Conservation (phyloP, 2,797 vertebrate genomes). For the Pterois miles region DNA sequence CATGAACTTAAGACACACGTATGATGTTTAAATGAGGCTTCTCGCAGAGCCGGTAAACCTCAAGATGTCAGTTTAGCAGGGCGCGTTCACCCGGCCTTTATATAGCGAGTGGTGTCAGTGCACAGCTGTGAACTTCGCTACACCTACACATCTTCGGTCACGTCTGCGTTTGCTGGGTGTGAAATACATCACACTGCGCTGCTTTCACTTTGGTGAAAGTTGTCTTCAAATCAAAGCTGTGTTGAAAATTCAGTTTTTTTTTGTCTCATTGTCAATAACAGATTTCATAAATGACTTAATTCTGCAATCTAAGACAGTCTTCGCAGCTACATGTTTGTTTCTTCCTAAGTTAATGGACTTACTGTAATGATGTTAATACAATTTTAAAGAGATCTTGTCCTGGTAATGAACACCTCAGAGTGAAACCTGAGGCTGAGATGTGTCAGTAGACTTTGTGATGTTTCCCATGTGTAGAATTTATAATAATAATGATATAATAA, state of each 20-base stretch:
- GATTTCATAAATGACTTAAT: neutral
- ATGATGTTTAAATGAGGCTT: neutral
- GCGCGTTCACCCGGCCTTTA: conserved; percentile 23
- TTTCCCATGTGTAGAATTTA: neutral
- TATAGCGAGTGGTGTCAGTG: neutral
- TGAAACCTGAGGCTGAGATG: neutral
- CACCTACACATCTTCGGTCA: conserved; percentile 7
- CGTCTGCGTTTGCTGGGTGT: neutral
- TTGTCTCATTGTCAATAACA: neutral
- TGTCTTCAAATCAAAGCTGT: neutral
- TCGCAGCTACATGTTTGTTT: neutral
- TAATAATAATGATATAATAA: too few species aligned
- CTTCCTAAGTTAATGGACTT: neutral
- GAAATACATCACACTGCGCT: neutral
- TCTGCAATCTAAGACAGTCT: neutral
- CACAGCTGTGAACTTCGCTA: conserved; percentile 13
- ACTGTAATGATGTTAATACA: neutral
- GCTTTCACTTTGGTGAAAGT: neutral
- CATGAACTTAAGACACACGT: conserved; percentile 5
- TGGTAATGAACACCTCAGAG: neutral
- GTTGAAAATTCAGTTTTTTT: neutral
- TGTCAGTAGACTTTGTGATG: neutral
- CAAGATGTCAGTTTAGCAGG: conserved; percentile 73
- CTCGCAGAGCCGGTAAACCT: conserved; percentile 55
- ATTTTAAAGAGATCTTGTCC: neutral